Evolutionary conservation across 2,888 invertebrate species (phyloP), one percentile per base, ranked within the genome.

Genomic region (Trachelus stipa): DNA sequence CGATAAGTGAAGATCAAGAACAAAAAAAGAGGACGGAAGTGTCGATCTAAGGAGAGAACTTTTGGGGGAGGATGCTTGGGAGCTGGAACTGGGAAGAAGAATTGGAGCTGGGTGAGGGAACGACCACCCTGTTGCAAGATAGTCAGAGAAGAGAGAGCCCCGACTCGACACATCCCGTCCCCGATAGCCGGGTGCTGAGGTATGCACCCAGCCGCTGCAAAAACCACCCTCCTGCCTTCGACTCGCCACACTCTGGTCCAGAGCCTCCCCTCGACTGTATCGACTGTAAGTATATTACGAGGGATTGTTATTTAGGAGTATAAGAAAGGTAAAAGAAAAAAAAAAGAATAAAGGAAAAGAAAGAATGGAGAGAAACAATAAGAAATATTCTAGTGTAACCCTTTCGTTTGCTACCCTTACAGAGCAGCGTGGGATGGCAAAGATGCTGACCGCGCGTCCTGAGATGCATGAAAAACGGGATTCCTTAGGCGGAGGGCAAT

Each of bases 141-240:
- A 86, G 85, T 84, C 86, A 87, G 87, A 86, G 85, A 86, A 86
- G 86, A 84, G 88, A 87, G 84, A 88, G 89, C 85, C 85, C 87
- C 83, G 88, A 88, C 86, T 88, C 89, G 85, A 89, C 89, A 86
- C 90, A 88, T 88, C 89, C 90, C 83, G 88, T 89, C 83, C 90
- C 89, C 87, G 90, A 90, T 85, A 90, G 90, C 86, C 89, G 90
- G 90, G 90, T 90, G 89, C 90, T 90, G 87, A 90, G 90, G 90
- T 90, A 90, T 90, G 90, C 90, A 87, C 90, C 90, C 88, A 90
- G 90, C 86, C 90, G 90, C 87, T 90, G 88, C 87, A 56, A 56
- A 56, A 89, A 89, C 85, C 89, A 88, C 85, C 87, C 88, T 87
- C 87, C 88, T 86, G 87, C 84, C 87, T 87, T 87, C 85, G 86